These are phyloP conservation scores for Luperina nickerlii DNA, from an alignment of 2,888 invertebrate genomes.

Conservation along the genomic window DNA sequence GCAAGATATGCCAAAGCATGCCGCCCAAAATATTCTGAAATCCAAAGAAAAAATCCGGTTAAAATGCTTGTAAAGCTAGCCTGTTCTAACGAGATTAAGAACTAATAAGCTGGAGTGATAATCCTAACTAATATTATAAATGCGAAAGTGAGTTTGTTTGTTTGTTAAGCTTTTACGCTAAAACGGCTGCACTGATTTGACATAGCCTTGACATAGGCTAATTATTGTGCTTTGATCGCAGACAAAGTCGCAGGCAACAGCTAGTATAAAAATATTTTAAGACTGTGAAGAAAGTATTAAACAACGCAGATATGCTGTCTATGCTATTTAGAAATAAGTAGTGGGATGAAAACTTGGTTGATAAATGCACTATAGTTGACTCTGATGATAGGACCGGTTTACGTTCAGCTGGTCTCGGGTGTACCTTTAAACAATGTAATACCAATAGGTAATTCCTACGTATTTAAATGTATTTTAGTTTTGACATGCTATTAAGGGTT, in stretches of 20 bases:
- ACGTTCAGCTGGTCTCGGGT: neutral
- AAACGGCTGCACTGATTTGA: neutral
- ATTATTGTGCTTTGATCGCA: neutral
- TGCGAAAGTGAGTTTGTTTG: neutral
- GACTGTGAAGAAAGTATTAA: neutral
- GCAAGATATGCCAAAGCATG: constrained; percentile 73
- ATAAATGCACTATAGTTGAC: too few species aligned
- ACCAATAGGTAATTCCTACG: neutral
- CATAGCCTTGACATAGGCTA: neutral
- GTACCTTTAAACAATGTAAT: neutral
- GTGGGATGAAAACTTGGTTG: neutral
- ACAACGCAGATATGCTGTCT: neutral
- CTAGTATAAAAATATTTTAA: constrained; percentile 5
- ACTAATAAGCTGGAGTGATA: neutral
- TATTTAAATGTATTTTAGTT: neutral
- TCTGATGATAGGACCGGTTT: neutral
- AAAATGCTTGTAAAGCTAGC: constrained; percentile 21
- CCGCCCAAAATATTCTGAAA: constrained; percentile 82
- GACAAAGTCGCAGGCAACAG: neutral
- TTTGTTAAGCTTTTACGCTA: neutral
- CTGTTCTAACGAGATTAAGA: constrained; percentile 31
- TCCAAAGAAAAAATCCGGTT: neutral
- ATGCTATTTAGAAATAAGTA: neutral
- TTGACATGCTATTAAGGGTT: neutral
- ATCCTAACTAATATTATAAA: neutral